phyloP scores from a whole-genome alignment of 1,140 invertebrate genomes.

The Scaptomyza pallida region DNA sequence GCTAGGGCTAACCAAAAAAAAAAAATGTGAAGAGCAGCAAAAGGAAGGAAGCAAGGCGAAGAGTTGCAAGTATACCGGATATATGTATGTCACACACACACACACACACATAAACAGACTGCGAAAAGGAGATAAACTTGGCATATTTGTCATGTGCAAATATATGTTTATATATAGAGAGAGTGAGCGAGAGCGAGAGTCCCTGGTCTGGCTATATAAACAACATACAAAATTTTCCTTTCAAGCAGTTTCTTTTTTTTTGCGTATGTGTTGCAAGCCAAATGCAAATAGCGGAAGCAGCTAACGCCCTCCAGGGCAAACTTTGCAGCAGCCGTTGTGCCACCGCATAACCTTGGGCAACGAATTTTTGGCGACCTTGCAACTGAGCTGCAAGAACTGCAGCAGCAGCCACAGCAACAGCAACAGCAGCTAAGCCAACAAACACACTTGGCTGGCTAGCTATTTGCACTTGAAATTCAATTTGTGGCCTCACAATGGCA shows the following conservation, averaged over 20 bases:
- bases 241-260: slow-evolving; percentile 61
- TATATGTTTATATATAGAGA: slow-evolving; percentile 32
- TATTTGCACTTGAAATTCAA: slow-evolving; percentile 62
- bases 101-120: slow-evolving; percentile 21
- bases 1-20: slow-evolving; percentile 44
- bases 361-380: slow-evolving; percentile 32
- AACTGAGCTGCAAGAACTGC: slow-evolving; percentile 5
- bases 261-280: slow-evolving; percentile 59
- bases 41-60: slow-evolving; percentile 28
- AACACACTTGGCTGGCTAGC: slow-evolving; percentile 1
- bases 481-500: slow-evolving; percentile 35
- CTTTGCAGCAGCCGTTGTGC: slow-evolving; percentile 8
- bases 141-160: slow-evolving; percentile 71
- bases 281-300: slow-evolving; percentile 67
- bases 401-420: slow-evolving; percentile 7
- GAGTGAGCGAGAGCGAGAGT: slow-evolving; percentile 1
- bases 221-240: slow-evolving; percentile 67
- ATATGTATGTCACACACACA: slow-evolving; percentile 44
- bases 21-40: slow-evolving; percentile 27
- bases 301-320: slow-evolving; percentile 15
- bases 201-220: slow-evolving; percentile 50
- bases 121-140: slow-evolving; percentile 37
- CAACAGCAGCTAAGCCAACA: background rate
- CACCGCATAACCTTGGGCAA: slow-evolving; percentile 45
- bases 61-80: slow-evolving; percentile 67